phyloP scores from a whole-genome alignment of 2,797 vertebrate genomes.

The Mionectes olivaceus region DNA sequence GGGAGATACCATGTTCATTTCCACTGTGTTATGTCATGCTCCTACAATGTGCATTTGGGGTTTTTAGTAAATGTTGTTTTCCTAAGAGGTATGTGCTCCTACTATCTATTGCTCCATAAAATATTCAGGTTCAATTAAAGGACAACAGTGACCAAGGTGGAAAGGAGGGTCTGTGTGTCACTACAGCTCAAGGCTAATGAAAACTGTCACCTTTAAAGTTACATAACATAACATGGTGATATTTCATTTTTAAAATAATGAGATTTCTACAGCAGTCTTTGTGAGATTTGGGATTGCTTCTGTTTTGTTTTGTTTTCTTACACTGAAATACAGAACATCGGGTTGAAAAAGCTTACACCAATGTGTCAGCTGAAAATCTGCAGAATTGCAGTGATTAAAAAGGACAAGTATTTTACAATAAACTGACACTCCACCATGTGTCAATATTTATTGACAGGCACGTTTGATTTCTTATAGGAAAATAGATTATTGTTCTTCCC shows the following conservation, averaged over 20 bases:
- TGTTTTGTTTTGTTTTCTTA: neutral
- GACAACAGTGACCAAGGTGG: slow-evolving; percentile 10
- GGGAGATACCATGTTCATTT: neutral
- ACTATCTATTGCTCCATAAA: slow-evolving; percentile 24
- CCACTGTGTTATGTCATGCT: neutral
- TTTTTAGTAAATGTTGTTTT: slow-evolving; percentile 13
- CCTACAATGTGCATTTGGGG: neutral
- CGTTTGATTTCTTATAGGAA: neutral
- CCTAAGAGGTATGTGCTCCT: neutral
- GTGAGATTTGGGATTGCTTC: neutral
- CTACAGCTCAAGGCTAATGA: neutral
- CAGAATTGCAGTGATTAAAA: slow-evolving; percentile 8
- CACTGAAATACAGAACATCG: neutral
- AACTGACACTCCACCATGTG: slow-evolving; percentile 4
- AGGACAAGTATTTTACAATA: slow-evolving; percentile 28
- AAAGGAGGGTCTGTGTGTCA: slow-evolving; percentile 20
- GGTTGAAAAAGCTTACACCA: neutral
- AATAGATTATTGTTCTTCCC: neutral
- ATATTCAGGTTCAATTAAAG: slow-evolving; percentile 54
- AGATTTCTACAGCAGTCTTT: neutral
- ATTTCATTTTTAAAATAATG: neutral
- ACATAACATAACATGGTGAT: neutral
- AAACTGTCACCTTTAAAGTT: slow-evolving; percentile 5
- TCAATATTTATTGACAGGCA: slow-evolving; percentile 45
- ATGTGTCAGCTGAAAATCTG: neutral